These are phyloP conservation scores for Ephydatia muelleri DNA, from an alignment of 37 sponge, comb jelly and placozoan genomes.

Conservation along the genomic window DNA sequence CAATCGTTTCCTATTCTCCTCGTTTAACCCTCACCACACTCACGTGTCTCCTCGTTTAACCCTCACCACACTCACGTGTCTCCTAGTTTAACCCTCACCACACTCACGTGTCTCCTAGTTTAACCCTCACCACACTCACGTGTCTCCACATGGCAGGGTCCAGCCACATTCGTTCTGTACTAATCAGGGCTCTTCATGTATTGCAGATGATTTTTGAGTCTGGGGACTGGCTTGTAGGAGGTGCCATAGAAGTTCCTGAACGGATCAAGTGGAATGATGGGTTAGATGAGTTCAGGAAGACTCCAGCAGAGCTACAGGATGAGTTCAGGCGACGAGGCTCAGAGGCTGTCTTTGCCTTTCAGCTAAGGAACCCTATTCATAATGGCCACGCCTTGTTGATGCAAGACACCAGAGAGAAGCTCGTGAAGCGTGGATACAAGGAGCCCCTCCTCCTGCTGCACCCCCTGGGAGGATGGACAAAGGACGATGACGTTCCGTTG, in stretches of 20 bases:
- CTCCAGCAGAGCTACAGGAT: constrained; percentile 88
- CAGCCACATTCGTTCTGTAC: background rate
- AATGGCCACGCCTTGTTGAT: constrained; percentile 98
- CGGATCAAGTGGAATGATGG: constrained; percentile 95
- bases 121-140: too few relatives aligned
- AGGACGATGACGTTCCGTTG: constrained; percentile 98
- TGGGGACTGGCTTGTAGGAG: constrained; percentile 98
- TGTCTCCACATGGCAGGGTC: too few relatives aligned
- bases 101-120: too few relatives aligned
- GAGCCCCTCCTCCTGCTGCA: constrained; percentile 95
- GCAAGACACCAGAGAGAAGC: constrained; percentile 76
- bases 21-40: background rate
- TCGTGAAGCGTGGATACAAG: constrained; percentile 65
- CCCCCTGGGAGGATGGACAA: constrained; percentile 99
- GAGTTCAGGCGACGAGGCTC: constrained; percentile 85
- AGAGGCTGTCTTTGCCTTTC: constrained; percentile 99
- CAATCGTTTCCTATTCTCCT: background rate
- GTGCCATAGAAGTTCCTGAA: constrained; percentile 88
- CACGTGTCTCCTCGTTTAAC: too few relatives aligned
- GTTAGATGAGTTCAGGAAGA: constrained; percentile 88
- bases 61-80: too few relatives aligned
- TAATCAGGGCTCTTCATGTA: background rate
- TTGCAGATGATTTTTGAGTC: constrained; percentile 86
- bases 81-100: too few relatives aligned
- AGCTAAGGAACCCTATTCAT: constrained; percentile 98